Base-by-base conservation (phyloP, 2,888 invertebrate genomes). In the Drosophila mimica region DNA sequence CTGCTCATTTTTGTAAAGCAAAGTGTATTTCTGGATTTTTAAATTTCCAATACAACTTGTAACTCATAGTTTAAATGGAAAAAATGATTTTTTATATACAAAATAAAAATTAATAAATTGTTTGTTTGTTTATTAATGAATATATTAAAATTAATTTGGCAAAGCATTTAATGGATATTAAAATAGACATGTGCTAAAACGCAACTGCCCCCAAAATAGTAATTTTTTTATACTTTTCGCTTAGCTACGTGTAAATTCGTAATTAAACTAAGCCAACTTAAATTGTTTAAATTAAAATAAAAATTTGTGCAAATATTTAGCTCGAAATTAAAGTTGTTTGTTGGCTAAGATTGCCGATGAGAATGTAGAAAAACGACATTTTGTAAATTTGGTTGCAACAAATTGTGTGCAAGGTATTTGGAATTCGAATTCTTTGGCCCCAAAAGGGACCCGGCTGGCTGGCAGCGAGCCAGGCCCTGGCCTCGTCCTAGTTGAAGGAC, bases 341-440 rank as follows among this genome's bases (percentile, higher is more conserved):
- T 28, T 28, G 20, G 38, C 36, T 17, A 6, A 28, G 17, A 6
- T 62, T n/a, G 11, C 5, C 34, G 38, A 31, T 40, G 51, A n/a
- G 36, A 60, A 70, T 57, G 53, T 33, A 11, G 13, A 52, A 20
- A 20, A 76, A 65, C 33, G 33, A 34, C 25, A 56, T 46, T 51
- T 54, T 76, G 31, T 49, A 20, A 20, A 36, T 34, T 40, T 36
- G 61, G 28, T 11, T 46, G 40, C 28, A 38, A 31, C 33, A 38
- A n/a, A 57, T 58, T 28, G 51, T 34, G 48, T 20, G 36, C 33
- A 81, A 81, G 78, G 78, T 78, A 78, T 78, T 72, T 49, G 68
- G 31, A 43, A 68, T 72, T 73, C 81, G 82, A 66, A 74, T 77
- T 77, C 59, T 43, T 30, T 68, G 56, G 66, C 57, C 31, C 51